Base-by-base conservation (phyloP, 2,888 invertebrate species). In the Noctua janthina region DNA sequence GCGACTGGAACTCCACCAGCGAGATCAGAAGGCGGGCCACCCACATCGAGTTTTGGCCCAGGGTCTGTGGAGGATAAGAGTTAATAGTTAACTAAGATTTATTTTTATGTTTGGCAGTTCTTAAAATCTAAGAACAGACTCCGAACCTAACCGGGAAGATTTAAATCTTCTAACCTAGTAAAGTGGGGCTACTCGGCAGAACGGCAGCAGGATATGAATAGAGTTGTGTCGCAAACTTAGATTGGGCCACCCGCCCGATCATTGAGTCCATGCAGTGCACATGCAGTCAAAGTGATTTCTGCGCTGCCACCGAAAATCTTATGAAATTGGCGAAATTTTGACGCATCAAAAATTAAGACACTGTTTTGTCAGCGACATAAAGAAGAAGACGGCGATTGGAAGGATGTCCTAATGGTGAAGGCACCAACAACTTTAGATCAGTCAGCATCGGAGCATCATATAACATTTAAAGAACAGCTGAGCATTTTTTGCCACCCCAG, bases 1-100 rank as follows among this genome's bases (percentile, higher is more conserved):
- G 97, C 75, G 99, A 99, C 94, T 99, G 99, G 93, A 98, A 98
- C 96, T 99, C 99, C 76, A 99, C 98, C 92, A 99, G 96, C 1
- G 98, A 98, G 93, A 99, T 99, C 83, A 99, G 96, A 83, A 99
- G 97, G 68, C 99, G 98, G 15, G 98, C 98, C 90, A 98, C 98
- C 98, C 99, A 99, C 98, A 99, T 98, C 1, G 99, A 98, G 93
- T 98, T 99, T 94, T 99, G 99, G n/a, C 99, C 99, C 90, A 99
- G 96, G 74, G 98, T 98, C 99, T 99, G 95, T 10, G 51, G 69
- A 43, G 1, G 15, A 79, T 39, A 1, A 39, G 2, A 5, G 17
- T 10, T 20, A 49, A 64, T 1, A 6, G 29, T 29, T 13, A 8
- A 7, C 17, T 2, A 62, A 15, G 29, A 35, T 29, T 1, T 17